Conservation (phyloP, 37 sponge, comb jelly and placozoan species). For the Spongia lamella region DNA sequence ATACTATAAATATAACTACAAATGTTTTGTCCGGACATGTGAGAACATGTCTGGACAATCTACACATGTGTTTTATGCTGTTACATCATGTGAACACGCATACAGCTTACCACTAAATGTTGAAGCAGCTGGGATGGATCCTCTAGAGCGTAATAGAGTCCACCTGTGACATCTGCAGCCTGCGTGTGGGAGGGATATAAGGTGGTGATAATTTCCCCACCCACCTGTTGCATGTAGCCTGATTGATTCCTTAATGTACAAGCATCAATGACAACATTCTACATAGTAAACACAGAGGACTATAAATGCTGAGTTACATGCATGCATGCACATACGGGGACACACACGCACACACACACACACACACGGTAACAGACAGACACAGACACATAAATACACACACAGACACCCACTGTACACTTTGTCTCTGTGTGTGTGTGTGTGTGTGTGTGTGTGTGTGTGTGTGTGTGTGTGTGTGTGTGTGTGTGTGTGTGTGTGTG, state of each 20-base stretch:
- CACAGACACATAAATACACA: too few relatives aligned
- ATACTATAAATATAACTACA: too few relatives aligned
- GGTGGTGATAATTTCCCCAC: not conserved
- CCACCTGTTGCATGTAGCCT: slow-evolving; percentile 88
- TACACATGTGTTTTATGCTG: not conserved
- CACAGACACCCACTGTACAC: too few relatives aligned
- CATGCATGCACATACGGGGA: too few relatives aligned
- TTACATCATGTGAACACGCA: not conserved
- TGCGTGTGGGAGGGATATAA: not conserved
- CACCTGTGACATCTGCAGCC: slow-evolving; percentile 92
- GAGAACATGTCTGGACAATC: not conserved
- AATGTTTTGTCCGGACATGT: not conserved
- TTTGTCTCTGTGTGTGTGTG: too few relatives aligned
- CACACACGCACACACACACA: too few relatives aligned
- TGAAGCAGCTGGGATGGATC: slow-evolving; percentile 76
- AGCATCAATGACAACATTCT: slow-evolving; percentile 87
- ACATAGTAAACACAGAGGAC: not conserved
- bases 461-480: too few relatives aligned
- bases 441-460: too few relatives aligned
- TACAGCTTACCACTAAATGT: slow-evolving; percentile 66
- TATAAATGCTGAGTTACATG: too few relatives aligned
- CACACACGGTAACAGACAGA: too few relatives aligned
- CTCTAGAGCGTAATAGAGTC: slow-evolving; percentile 66
- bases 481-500: too few relatives aligned
- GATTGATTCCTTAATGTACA: slow-evolving; percentile 86